Evolutionary conservation across 2,888 invertebrate genomes (phyloP), one percentile per base, ranked within the genome.

Genomic region (Orthosia incerta): DNA sequence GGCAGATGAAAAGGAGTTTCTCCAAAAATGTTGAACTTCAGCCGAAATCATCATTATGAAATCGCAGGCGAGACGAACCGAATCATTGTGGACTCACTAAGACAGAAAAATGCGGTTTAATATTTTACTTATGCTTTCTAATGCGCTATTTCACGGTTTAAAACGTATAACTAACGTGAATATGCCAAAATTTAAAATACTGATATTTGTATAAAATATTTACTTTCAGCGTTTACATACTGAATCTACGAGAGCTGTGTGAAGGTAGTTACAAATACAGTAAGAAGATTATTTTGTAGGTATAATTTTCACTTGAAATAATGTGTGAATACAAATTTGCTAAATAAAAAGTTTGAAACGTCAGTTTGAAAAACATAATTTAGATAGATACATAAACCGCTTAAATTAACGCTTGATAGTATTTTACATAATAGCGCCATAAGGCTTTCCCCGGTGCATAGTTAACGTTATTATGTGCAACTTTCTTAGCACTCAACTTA

Each of bases 31-130:
- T 78, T 71, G 71, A 82, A 72, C 72, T 71, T 74, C 63, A 75
- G 46, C 67, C 77, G 66, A 85, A 84, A 84, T 79, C 71, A 77
- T 84, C 81, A 83, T 90, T 88, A 89, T 76, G 83, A 87, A 88
- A 88, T 85, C 75, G 80, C 78, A 86, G 84, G 80, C 76, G 85
- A 78, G 75, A 85, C 82, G 76, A 81, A 76, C 72, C 72, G 82
- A 78, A 74, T 75, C 71, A 72, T 74, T 76, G 68, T 56, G 62
- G 62, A 71, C 66, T 60, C 68, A 74, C 69, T 69, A 78, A 61
- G 64, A 71, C 39, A 72, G 74, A 82, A 82, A 80, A 79, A 84
- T 74, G 50, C 18, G 31, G 63, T 63, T 78, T 60, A 69, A 76
- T 74, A 66, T 76, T 79, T 71, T 66, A 83, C 70, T 70, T 69